Conservation (phyloP, 2,888 invertebrate genomes). For the Microplitis deprimator region DNA sequence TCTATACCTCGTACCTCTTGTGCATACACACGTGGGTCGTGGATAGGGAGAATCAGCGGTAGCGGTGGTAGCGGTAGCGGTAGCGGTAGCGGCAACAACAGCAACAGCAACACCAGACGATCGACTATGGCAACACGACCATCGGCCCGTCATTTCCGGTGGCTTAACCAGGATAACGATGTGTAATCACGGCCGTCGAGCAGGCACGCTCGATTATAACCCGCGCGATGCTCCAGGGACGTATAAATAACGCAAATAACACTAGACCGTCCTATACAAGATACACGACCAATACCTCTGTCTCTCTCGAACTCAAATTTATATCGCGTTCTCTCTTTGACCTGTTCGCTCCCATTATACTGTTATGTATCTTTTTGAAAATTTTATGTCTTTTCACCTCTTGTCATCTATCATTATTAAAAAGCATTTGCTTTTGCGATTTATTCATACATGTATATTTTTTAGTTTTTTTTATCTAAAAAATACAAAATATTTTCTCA, state of each 20-base stretch:
- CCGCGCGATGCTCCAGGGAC: constrained; percentile 64
- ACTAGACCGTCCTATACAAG: constrained; percentile 51
- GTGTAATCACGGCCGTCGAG: constrained; percentile 66
- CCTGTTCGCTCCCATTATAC: constrained; percentile 26
- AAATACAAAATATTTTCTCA: constrained; percentile 1
- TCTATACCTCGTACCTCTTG: constrained; percentile 26
- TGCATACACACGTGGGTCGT: constrained; percentile 23
- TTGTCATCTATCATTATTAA: constrained; percentile 6
- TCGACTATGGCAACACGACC: constrained; percentile 40
- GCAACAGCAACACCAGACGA: constrained; percentile 26
- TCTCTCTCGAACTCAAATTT: constrained; percentile 1
- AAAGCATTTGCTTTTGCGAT: neutral
- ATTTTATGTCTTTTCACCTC: neutral
- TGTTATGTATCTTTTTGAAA: constrained; percentile 6
- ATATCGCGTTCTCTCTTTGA: constrained; percentile 23
- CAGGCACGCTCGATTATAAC: constrained; percentile 63
- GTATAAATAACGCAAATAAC: constrained; percentile 69
- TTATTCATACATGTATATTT: neutral
- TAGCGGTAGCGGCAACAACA: neutral
- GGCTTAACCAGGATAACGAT: constrained; percentile 68
- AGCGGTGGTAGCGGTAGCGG: neutral
- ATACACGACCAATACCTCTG: constrained; percentile 54
- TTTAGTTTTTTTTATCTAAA: neutral
- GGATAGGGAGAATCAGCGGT: neutral
- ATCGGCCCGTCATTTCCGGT: constrained; percentile 65